Conservation (phyloP, 2,888 invertebrate genomes). For the Melangyna quadrimaculata region DNA sequence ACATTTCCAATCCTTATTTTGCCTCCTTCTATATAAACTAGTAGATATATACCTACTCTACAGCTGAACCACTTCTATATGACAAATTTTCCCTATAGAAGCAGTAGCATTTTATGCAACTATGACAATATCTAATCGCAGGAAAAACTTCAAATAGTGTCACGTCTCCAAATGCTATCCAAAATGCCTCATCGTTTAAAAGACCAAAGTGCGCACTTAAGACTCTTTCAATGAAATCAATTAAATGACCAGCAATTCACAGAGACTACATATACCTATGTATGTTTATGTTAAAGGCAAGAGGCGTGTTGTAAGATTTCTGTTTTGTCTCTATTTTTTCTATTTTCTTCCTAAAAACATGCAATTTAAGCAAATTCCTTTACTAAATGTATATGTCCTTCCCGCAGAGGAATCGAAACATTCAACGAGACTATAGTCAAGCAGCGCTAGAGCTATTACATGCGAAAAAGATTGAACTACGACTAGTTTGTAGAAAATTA, state of each 20-base stretch:
- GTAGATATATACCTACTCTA: background rate
- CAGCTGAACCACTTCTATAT: constrained; percentile 23
- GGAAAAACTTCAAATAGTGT: constrained; percentile 53
- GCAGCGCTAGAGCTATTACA: background rate
- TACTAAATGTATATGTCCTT: constrained; percentile 42
- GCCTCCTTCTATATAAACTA: background rate
- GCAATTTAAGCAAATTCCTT: constrained; percentile 55
- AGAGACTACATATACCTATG: background rate
- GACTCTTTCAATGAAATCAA: constrained; percentile 53
- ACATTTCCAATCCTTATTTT: background rate
- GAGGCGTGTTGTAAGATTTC: constrained; percentile 19
- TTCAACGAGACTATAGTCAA: constrained; percentile 12
- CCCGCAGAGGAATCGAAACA: constrained; percentile 18
- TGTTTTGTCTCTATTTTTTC: background rate
- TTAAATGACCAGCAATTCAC: constrained; percentile 51
- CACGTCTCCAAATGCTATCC: constrained; percentile 24
- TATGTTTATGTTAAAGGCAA: constrained; percentile 3
- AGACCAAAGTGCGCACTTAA: constrained; percentile 63
- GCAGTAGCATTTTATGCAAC: constrained; percentile 26
- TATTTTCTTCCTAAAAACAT: background rate
- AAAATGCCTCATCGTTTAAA: constrained; percentile 38
- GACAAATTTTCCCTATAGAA: constrained; percentile 8
- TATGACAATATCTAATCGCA: constrained; percentile 63
- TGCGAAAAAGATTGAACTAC: constrained; percentile 41
- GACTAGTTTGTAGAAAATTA: constrained; percentile 54